Conservation (phyloP, 2,797 vertebrate genomes). For the Dallia pectoralis region DNA sequence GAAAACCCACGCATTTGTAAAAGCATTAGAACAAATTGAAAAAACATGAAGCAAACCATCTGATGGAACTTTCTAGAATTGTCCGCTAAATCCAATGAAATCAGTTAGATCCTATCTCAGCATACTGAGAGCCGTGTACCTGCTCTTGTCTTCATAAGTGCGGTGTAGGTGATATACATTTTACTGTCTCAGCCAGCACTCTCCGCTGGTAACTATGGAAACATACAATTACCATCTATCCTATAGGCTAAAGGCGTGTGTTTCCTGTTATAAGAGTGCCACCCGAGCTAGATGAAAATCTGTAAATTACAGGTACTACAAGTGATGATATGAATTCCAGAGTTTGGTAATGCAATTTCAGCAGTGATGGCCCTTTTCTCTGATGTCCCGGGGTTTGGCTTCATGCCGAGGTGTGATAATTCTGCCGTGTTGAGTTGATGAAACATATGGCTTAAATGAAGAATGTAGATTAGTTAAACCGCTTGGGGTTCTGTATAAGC, state of each 20-base stretch:
- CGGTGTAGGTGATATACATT: slow-evolving; percentile 47
- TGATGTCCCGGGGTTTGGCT: neutral
- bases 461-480: slow-evolving; percentile 33
- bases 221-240: slow-evolving; percentile 37
- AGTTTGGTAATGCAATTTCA: slow-evolving; percentile 15
- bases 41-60: neutral
- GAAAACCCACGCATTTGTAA: neutral
- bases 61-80: neutral
- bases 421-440: slow-evolving; percentile 29
- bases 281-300: slow-evolving; percentile 62
- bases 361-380: neutral
- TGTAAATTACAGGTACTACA: slow-evolving; percentile 28
- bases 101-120: slow-evolving; percentile 20
- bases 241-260: slow-evolving; percentile 62
- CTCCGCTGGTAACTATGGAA: slow-evolving; percentile 64
- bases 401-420: slow-evolving; percentile 11
- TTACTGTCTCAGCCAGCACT: slow-evolving; percentile 40
- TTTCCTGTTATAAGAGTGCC: slow-evolving; percentile 33
- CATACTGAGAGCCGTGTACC: slow-evolving; percentile 17
- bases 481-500: slow-evolving; percentile 41
- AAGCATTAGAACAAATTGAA: neutral
- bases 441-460: slow-evolving; percentile 40
- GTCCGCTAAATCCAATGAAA: neutral
- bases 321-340: neutral
- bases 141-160: slow-evolving; percentile 30